phyloP scores from a whole-genome alignment of 2,113 vertebrate species.

The Ptyas mucosa region DNA sequence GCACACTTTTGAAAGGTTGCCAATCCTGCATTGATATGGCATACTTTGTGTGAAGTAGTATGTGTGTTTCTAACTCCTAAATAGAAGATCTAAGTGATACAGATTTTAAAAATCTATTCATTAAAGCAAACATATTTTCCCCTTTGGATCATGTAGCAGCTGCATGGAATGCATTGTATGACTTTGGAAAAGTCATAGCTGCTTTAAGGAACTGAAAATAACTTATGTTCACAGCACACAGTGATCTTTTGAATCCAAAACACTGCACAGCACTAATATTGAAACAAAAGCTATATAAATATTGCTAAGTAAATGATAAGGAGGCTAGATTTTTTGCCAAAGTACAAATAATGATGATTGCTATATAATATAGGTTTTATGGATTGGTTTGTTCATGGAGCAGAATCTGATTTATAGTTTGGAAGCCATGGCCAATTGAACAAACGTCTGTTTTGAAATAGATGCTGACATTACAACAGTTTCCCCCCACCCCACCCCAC shows the following conservation, averaged over 20 bases:
- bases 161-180: background rate
- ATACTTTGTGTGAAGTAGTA: background rate
- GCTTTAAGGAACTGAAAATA: background rate
- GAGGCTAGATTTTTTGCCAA: constrained; percentile 35
- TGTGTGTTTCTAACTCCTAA: background rate
- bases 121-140: background rate
- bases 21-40: background rate
- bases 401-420: constrained; percentile 25
- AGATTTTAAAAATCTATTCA: background rate
- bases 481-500: background rate
- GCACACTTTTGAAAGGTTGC: background rate
- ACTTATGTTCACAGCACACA: background rate
- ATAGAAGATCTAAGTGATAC: background rate
- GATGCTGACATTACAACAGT: background rate
- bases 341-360: constrained; percentile 39
- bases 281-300: constrained; percentile 42
- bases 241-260: background rate
- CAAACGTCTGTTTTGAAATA: background rate
- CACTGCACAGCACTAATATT: background rate
- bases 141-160: background rate
- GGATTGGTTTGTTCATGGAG: constrained; percentile 42
- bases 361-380: constrained; percentile 56
- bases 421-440: background rate
- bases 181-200: background rate
- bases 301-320: constrained; percentile 35